Percentiles rank a stretch among this genome's conserved stretches.
Evolutionary conservation across 2,888 invertebrate genomes (phyloP).

Genomic region (Aporophyla nigra): DNA sequence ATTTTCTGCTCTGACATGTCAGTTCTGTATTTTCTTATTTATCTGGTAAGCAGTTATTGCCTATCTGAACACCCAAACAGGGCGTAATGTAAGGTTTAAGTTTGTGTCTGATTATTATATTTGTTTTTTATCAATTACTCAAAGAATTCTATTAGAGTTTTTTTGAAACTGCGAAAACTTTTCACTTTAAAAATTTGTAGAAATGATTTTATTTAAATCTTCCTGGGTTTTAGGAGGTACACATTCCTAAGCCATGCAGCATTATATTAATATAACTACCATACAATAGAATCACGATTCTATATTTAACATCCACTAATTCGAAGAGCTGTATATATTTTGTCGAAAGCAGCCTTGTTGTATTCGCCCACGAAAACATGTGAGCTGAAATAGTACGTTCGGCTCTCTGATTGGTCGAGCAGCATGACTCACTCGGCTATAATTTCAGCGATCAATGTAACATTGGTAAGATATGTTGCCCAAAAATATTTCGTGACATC

Average conservation of each 20-base stretch:
- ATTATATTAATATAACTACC: conserved; percentile 56
- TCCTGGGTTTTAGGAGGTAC: not conserved
- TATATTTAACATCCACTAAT: conserved; percentile 82
- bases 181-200: not conserved
- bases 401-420: conserved; percentile 77
- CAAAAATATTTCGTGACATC: conserved; percentile 79
- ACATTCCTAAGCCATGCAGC: conserved; percentile 40
- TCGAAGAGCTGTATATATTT: conserved; percentile 78
- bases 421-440: conserved; percentile 82
- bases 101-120: not conserved
- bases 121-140: conserved; percentile 4
- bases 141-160: conserved; percentile 5
- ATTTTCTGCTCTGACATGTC: not conserved
- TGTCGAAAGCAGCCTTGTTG: conserved; percentile 87
- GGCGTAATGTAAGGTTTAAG: not conserved
- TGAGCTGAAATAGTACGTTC: conserved; percentile 80
- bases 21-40: not conserved
- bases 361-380: conserved; percentile 83
- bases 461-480: conserved; percentile 76
- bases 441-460: conserved; percentile 85
- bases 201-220: conserved; percentile 2
- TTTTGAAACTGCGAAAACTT: conserved; percentile 15
- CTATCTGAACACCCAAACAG: not conserved
- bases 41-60: not conserved
- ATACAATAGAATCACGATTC: conserved; percentile 68